These are phyloP conservation scores for Danaus melanippus DNA, from an alignment of 1,140 invertebrate genomes.

Conservation along the genomic window DNA sequence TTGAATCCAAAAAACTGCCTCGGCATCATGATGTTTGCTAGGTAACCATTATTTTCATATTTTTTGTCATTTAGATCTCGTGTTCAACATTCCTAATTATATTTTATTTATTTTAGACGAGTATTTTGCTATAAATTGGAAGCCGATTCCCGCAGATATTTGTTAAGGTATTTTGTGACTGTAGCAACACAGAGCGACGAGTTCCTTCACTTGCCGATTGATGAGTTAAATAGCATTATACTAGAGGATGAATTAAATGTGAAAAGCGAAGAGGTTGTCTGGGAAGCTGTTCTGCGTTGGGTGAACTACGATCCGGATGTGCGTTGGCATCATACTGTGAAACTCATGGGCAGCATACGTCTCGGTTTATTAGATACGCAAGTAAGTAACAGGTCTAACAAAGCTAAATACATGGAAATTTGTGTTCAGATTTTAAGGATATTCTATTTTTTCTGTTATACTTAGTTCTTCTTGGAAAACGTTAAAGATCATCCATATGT, in stretches of 20 bases:
- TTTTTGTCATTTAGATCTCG: neutral
- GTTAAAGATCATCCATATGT: conserved; percentile 78
- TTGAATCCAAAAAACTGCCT: conserved; percentile 85
- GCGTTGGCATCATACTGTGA: conserved; percentile 77
- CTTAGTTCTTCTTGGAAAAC: conserved; percentile 73
- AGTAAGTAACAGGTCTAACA: conserved; percentile 35
- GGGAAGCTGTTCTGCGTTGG: conserved; percentile 74
- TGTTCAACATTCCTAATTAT: too few relatives aligned
- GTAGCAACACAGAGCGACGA: conserved; percentile 80
- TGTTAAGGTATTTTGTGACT: conserved; percentile 82
- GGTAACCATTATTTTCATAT: conserved; percentile 37
- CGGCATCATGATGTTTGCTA: conserved; percentile 85
- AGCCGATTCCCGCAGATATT: conserved; percentile 77
- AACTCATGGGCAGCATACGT: conserved; percentile 85
- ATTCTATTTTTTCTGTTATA: neutral
- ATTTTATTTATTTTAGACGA: conserved; percentile 53
- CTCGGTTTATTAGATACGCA: conserved; percentile 89
- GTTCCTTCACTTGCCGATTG: conserved; percentile 78
- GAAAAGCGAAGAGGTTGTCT: conserved; percentile 73
- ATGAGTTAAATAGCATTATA: conserved; percentile 80
- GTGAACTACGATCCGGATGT: conserved; percentile 75
- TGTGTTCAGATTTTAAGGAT: too few relatives aligned
- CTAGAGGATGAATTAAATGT: conserved; percentile 84
- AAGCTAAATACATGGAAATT: too few relatives aligned
- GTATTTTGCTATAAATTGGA: conserved; percentile 82